Evolutionary conservation across 2,113 vertebrate genomes (phyloP).

Genomic region (Anolis sagrei): DNA sequence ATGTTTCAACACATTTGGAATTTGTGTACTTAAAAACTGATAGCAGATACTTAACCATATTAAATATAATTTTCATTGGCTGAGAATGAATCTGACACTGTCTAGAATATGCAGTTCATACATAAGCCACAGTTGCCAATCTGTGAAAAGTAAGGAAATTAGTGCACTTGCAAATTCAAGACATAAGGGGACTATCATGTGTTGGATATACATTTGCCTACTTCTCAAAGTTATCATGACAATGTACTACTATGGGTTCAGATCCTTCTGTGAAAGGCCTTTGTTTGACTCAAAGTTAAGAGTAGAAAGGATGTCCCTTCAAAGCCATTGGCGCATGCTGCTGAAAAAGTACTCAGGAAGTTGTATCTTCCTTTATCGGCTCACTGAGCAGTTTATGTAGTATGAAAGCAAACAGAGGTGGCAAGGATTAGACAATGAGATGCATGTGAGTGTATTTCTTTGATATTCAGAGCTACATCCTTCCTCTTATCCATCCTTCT

Average conservation of each 20-base stretch:
- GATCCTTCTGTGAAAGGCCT: background rate
- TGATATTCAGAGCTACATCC: background rate
- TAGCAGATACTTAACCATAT: background rate
- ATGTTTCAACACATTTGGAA: background rate
- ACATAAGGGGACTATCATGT: too few relatives aligned
- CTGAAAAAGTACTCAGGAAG: background rate
- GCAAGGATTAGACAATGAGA: too few relatives aligned
- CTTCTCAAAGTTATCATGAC: background rate
- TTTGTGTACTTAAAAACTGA: background rate
- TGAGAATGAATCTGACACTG: background rate
- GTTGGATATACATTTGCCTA: background rate
- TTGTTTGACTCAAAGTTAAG: background rate
- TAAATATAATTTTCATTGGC: background rate
- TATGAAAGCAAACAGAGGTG: background rate
- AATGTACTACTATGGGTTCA: background rate
- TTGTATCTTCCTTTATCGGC: background rate
- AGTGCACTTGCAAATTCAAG: background rate
- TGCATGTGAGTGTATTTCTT: background rate
- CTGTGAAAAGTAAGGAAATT: background rate
- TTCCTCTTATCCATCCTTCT: background rate
- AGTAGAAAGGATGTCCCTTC: background rate
- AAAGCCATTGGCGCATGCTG: background rate
- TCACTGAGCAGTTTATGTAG: background rate
- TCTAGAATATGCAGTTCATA: background rate
- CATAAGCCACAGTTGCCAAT: background rate